phyloP scores from a whole-genome alignment of 2,113 vertebrate genomes.

The Balaeniceps rex region DNA sequence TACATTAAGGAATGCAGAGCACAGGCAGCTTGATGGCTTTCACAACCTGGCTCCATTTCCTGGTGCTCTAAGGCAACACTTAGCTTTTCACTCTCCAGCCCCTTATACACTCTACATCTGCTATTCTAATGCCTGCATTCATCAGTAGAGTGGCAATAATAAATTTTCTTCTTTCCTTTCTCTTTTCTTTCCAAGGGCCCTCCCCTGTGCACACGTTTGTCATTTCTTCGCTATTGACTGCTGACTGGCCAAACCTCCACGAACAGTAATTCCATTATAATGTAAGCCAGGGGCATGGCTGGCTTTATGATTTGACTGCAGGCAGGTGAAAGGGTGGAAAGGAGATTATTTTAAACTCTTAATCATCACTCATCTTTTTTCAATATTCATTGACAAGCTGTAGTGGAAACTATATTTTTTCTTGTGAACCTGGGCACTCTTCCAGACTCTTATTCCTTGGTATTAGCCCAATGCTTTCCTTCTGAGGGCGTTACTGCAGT shows the following conservation, averaged over 20 bases:
- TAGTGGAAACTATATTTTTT: not conserved
- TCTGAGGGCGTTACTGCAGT: not conserved
- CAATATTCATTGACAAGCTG: conserved; percentile 36
- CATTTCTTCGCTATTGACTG: conserved; percentile 14
- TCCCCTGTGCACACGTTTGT: conserved; percentile 20
- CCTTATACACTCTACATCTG: conserved; percentile 66
- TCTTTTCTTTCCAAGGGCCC: conserved; percentile 17
- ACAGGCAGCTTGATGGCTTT: conserved; percentile 67
- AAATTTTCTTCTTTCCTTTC: conserved; percentile 66
- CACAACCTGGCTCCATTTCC: conserved; percentile 70
- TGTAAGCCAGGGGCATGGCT: conserved; percentile 22
- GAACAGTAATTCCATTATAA: conserved; percentile 43
- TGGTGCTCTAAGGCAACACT: conserved; percentile 68
- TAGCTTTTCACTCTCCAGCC: conserved; percentile 63
- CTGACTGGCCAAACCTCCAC: not conserved
- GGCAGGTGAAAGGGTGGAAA: conserved; percentile 63
- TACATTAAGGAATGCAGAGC: conserved; percentile 56
- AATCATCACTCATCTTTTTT: conserved; percentile 49
- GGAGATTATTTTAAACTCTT: conserved; percentile 48
- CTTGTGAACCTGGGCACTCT: not conserved
- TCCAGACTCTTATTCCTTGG: not conserved
- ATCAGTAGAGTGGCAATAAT: conserved; percentile 65
- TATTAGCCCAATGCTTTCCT: not conserved
- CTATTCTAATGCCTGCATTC: conserved; percentile 75
- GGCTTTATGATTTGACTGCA: conserved; percentile 41